Conservation (phyloP, 2,113 vertebrate genomes). For the Carettochelys insculpta region DNA sequence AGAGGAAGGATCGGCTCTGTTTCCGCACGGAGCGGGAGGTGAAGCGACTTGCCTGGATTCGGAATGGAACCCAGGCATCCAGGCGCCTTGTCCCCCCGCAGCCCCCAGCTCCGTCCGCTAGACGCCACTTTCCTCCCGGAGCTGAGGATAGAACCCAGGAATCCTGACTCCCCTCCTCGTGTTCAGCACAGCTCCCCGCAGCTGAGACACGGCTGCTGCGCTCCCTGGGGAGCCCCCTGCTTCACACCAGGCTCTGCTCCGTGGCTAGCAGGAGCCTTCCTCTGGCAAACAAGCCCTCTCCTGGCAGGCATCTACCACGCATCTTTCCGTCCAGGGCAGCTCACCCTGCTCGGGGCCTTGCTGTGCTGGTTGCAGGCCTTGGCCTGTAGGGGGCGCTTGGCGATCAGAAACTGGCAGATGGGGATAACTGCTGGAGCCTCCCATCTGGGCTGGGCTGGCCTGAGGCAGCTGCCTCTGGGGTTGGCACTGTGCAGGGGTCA, state of each 20-base stretch:
- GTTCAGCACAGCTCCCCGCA: background rate
- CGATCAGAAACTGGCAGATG: background rate
- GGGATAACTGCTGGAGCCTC: background rate
- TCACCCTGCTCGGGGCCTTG: background rate
- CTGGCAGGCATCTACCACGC: background rate
- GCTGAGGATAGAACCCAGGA: background rate
- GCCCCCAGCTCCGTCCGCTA: background rate
- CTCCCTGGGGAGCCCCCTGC: background rate
- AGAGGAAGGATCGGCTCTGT: background rate
- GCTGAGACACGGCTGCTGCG: background rate
- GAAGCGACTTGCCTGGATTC: background rate
- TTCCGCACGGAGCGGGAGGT: background rate
- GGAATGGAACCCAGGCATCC: background rate
- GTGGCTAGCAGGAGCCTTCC: background rate
- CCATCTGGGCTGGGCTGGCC: background rate
- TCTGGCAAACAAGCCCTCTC: background rate
- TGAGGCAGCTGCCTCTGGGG: background rate
- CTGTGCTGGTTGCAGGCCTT: background rate
- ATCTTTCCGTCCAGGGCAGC: background rate
- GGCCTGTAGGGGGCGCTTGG: background rate
- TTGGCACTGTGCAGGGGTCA: background rate
- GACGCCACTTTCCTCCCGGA: background rate
- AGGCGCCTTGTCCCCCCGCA: background rate
- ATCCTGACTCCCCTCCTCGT: background rate
- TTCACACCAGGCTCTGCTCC: background rate